A percentile compares a stretch with the other conserved stretches of the same genome.
phyloP scores from a whole-genome alignment of 2,888 invertebrate species.

The Antheraea yamamai region DNA sequence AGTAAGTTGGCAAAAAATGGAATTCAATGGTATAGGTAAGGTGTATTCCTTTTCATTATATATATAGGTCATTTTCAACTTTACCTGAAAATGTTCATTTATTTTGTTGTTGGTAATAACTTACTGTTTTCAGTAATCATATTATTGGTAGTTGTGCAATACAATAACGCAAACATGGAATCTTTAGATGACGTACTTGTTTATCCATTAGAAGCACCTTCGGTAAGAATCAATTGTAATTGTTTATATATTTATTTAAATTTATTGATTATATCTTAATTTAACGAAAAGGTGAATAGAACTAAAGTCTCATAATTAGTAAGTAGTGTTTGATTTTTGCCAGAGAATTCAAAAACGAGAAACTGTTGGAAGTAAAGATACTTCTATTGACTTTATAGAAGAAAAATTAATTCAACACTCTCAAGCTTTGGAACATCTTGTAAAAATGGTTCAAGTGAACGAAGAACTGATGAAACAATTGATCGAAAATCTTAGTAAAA shows the following conservation, averaged over 20 bases:
- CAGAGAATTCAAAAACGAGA: slow-evolving; percentile 52
- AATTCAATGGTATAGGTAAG: slow-evolving; percentile 48
- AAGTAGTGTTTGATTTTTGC: slow-evolving; percentile 39
- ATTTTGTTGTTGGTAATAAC: neutral
- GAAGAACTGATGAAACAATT: slow-evolving; percentile 49
- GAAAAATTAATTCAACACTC: slow-evolving; percentile 58
- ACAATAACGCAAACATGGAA: slow-evolving; percentile 37
- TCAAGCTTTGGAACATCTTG: slow-evolving; percentile 56
- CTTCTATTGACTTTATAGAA: slow-evolving; percentile 48
- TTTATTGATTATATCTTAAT: slow-evolving; percentile 13
- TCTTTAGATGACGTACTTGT: slow-evolving; percentile 42
- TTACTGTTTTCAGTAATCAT: slow-evolving; percentile 21
- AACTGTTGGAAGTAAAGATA: slow-evolving; percentile 29
- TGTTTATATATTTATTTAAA: neutral
- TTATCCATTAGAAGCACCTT: slow-evolving; percentile 35
- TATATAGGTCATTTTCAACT: neutral
- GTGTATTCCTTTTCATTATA: neutral
- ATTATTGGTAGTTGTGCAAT: slow-evolving; percentile 30
- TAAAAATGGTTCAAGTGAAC: slow-evolving; percentile 42
- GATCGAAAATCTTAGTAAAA: slow-evolving; percentile 46
- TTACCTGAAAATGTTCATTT: neutral
- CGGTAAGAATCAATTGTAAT: slow-evolving; percentile 39
- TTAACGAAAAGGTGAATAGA: neutral
- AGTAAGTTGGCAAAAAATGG: slow-evolving; percentile 48
- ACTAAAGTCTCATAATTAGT: slow-evolving; percentile 19